A percentile compares a stretch with the other conserved stretches of the same genome.
phyloP scores from a whole-genome alignment of 1,140 invertebrate genomes.

The Pectinophora gossypiella region DNA sequence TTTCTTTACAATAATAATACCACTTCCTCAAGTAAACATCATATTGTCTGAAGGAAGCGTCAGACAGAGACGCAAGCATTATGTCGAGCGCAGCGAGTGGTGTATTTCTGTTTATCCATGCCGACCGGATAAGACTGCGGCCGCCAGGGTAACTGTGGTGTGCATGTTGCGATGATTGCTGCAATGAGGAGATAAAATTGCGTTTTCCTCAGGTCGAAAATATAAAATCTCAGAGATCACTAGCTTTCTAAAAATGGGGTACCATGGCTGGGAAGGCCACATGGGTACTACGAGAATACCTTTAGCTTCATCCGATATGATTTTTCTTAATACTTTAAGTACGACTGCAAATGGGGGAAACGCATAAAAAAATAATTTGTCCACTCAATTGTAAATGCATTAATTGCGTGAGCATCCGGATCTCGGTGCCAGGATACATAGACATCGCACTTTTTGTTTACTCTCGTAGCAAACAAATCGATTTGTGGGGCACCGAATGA shows the following conservation, averaged over 20 bases:
- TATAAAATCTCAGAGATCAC: background rate
- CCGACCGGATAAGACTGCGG: background rate
- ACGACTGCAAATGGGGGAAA: constrained; percentile 37
- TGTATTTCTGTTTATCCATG: background rate
- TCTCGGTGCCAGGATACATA: constrained; percentile 28
- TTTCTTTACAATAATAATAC: background rate
- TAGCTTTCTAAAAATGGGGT: too few relatives aligned
- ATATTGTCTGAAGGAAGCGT: background rate
- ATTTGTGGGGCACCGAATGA: constrained; percentile 24
- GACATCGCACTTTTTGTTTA: constrained; percentile 32
- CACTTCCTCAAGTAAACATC: background rate
- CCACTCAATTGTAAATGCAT: constrained; percentile 37
- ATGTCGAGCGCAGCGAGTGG: background rate
- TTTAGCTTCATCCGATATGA: constrained; percentile 22
- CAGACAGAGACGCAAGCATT: too few relatives aligned
- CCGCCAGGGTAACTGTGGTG: background rate
- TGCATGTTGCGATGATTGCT: background rate
- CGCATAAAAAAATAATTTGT: constrained; percentile 28
- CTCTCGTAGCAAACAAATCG: constrained; percentile 16
- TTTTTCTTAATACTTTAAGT: constrained; percentile 25
- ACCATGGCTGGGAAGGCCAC: constrained; percentile 23
- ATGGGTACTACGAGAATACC: constrained; percentile 28
- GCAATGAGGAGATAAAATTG: constrained; percentile 1
- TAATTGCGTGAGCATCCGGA: constrained; percentile 18
- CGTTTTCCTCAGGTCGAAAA: background rate